These are phyloP conservation scores for Dichetophora obliterata DNA, from an alignment of 2,888 invertebrate species.

Conservation along the genomic window DNA sequence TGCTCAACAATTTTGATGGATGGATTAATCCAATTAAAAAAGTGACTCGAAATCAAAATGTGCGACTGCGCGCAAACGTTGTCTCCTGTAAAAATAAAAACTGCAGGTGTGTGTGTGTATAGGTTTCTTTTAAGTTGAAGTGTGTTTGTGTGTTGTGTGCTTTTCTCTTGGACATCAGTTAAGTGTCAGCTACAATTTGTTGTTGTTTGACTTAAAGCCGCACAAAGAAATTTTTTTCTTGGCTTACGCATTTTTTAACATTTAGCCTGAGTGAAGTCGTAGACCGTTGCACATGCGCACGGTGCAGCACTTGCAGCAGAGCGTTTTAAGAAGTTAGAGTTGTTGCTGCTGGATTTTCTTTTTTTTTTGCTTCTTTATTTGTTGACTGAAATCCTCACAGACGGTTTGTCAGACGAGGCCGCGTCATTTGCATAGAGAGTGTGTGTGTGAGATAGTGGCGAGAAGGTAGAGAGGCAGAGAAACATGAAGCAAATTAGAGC, in stretches of 20 bases:
- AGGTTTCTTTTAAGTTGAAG: background rate
- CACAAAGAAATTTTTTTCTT: conserved; percentile 6
- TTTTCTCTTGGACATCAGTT: conserved; percentile 31
- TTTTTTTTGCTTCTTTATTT: background rate
- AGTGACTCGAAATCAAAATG: conserved; percentile 39
- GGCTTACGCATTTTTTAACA: conserved; percentile 25
- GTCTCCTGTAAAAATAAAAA: background rate
- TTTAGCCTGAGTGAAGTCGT: background rate
- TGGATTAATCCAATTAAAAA: conserved; percentile 57
- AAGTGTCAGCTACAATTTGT: conserved; percentile 26
- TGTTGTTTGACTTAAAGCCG: conserved; percentile 13
- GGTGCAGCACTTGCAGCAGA: conserved; percentile 9
- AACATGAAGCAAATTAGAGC: background rate
- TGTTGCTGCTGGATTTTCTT: background rate
- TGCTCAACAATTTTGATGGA: conserved; percentile 50
- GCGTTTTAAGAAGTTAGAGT: background rate
- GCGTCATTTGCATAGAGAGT: background rate
- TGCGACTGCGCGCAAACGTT: conserved; percentile 26
- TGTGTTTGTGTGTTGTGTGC: conserved; percentile 1
- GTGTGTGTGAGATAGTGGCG: too few relatives aligned
- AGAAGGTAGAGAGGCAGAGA: too few relatives aligned
- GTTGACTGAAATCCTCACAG: background rate
- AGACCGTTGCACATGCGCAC: background rate
- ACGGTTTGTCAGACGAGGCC: conserved; percentile 27
- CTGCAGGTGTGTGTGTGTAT: conserved; percentile 4